Evolutionary conservation across 2,797 vertebrate genomes (phyloP).

Genomic region (Phrynocephalus guinanensis): DNA sequence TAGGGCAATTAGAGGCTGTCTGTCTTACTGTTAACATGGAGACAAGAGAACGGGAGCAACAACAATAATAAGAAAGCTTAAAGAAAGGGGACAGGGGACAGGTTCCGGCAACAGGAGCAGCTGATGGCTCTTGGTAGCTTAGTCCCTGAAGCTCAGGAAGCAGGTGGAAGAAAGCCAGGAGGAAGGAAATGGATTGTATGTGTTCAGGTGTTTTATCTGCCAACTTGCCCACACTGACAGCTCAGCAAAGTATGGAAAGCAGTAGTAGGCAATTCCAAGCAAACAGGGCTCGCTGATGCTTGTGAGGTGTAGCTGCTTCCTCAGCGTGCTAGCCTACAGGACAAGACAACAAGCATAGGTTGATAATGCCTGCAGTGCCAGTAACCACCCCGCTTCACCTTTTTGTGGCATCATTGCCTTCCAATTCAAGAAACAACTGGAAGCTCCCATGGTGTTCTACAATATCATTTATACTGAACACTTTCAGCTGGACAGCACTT

Average conservation of each 20-base stretch:
- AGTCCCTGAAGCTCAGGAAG: background rate
- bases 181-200: background rate
- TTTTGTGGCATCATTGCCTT: background rate
- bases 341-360: background rate
- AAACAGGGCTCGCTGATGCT: background rate
- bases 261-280: background rate
- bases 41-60: no score
- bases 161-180: background rate
- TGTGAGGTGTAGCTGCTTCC: background rate
- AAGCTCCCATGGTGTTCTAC: background rate
- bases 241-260: background rate
- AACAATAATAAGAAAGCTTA: background rate
- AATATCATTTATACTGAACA: no score
- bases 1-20: fast-evolving
- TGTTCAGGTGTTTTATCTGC: background rate
- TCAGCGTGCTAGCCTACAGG: background rate
- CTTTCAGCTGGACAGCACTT: no score
- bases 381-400: background rate
- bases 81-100: background rate
- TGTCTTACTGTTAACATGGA: background rate
- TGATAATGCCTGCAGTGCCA: background rate
- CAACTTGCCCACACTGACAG: background rate
- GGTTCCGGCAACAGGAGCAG: background rate
- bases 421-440: background rate
- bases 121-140: background rate